Evolutionary conservation across 2,797 vertebrate species (phyloP).

Genomic region (Garrulus glandarius): DNA sequence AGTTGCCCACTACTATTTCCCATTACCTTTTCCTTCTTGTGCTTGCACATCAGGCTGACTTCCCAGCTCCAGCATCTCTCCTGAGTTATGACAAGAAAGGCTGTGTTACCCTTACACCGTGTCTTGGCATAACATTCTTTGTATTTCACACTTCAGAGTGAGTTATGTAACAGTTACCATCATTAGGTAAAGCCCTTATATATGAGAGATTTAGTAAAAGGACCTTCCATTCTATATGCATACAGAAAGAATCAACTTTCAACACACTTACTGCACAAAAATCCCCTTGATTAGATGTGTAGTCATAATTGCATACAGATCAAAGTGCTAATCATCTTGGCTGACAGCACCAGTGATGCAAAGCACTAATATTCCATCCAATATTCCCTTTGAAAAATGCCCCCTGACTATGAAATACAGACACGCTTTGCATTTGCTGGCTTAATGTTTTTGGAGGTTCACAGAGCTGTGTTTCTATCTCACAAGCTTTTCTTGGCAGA

Average conservation of each 20-base stretch:
- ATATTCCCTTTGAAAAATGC: slow-evolving; percentile 42
- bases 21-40: neutral
- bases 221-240: neutral
- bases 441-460: neutral
- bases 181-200: neutral
- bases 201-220: neutral
- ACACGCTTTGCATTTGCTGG: neutral
- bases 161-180: neutral
- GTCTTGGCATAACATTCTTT: neutral
- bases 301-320: slow-evolving; percentile 44
- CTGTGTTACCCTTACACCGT: neutral
- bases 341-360: slow-evolving; percentile 36
- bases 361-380: slow-evolving; percentile 4
- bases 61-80: neutral
- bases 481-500: neutral
- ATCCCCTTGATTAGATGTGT: slow-evolving; percentile 29
- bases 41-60: neutral
- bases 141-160: neutral
- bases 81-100: neutral
- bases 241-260: neutral
- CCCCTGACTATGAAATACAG: neutral
- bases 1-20: neutral
- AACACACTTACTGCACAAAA: neutral
- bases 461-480: neutral
- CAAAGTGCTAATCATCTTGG: slow-evolving; percentile 50